Evolutionary conservation across 2,797 vertebrate genomes (phyloP), one percentile per base, ranked within the genome.

Genomic region (Ctenochaetus hawaiiensis): DNA sequence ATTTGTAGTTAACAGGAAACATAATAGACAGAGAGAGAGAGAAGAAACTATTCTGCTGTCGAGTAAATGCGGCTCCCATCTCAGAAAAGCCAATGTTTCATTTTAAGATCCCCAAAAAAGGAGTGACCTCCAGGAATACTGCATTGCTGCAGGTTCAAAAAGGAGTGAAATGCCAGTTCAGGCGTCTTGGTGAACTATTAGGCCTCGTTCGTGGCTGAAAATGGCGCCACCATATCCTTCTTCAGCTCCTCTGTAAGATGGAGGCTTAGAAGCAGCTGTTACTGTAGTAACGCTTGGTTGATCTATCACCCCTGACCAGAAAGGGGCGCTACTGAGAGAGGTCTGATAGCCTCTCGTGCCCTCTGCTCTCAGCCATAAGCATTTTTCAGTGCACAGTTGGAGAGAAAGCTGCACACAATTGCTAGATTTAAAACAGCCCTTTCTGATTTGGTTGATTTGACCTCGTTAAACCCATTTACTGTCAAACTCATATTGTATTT

Each of bases 201-300:
- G 43, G 76, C 54, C 47, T 78, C 56, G 64, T 77, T 74, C 53
- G n/a, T 54, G 52, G 48, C 88, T 88, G 89, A 87, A 93, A 93
- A 94, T 93, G 92, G 90, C 87, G 87, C 87, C 72, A 72, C 78
- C 80, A 71, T 87, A 85, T 90, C 83, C 80, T 63, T 58, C 82
- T 84, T 80, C 82, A 80, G 68, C 64, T 85, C 69, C 77, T 75
- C 87, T 91, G 83, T 91, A 93, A 94, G 87, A 94, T 93, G 92
- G 92, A 93, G 92, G 92, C 86, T 83, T 68, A 58, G 64, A 82
- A 84, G 86, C 92, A 92, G 93, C 94, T 94, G 94, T 93, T 91
- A 89, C 88, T 86, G 86, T 84, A 87, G 87, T 88, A 91, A 85
- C 80, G 81, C 84, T 66, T 8, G 78, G 80, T 64, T 81, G 77